Evolutionary conservation across 1,140 invertebrate species (phyloP), one percentile per base, ranked within the genome.

Genomic region (Drosophila ohnishii): DNA sequence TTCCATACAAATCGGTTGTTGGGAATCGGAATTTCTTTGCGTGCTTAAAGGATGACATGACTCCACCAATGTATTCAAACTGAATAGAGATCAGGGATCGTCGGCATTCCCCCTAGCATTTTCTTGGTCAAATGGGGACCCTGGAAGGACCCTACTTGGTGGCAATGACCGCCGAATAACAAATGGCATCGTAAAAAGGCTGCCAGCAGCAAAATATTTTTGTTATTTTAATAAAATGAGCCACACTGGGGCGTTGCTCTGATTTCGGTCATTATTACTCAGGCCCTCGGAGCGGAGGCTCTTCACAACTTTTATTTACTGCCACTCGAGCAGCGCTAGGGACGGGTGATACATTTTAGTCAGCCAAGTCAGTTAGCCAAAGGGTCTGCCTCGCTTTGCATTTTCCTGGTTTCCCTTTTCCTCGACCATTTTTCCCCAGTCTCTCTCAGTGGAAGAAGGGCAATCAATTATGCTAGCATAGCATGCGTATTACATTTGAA

Each of bases 181-280:
- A 78, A 57, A 53, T 59, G 66, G 71, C 39, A 35, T 78, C 62
- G 72, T 60, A 79, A 80, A 84, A 76, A 66, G 73, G 81, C 81
- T 84, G 73, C 73, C 60, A 71, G 82, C 74, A 71, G 69, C 60
- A 86, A 86, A 86, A 87, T 82, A 82, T 82, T 87, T 86, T 69
- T 87, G 83, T 79, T 79, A 79, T 86, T 82, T 86, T 87, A 86
- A 86, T 86, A 79, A 87, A 79, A 81, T 69, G 64, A 77, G 48
- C 57, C 30, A 19, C 48, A 19, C 50, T 53, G 59, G 70, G 30
- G 44, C 37, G 42, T 30, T 56, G 73, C 83, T 73, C 83, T 87
- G 82, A 87, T 86, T 86, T 86, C 75, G 56, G 55, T 73, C 75
- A 82, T 81, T 80, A 81, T 75, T 80, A 75, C 61, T 14, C 75